phyloP scores from a whole-genome alignment of 2,888 invertebrate species.

The Cybosia mesomella region DNA sequence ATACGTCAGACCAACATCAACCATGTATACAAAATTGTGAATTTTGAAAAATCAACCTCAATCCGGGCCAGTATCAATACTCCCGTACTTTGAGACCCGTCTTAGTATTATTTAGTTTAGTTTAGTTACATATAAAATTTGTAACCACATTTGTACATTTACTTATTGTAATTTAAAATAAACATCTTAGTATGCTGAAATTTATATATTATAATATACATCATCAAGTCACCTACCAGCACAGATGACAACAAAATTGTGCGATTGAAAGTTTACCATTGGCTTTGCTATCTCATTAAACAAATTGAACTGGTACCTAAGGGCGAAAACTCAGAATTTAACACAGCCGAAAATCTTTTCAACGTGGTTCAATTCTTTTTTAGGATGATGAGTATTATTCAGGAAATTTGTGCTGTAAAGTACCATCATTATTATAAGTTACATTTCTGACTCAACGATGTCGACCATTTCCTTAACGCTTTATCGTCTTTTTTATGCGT shows the following conservation, averaged over 20 bases:
- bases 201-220: background rate
- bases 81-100: background rate
- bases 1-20: too few relatives aligned
- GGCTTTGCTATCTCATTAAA: background rate
- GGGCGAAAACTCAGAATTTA: background rate
- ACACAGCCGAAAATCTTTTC: background rate
- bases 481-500: background rate
- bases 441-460: background rate
- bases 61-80: background rate
- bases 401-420: background rate
- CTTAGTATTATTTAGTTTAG: too few relatives aligned
- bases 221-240: background rate
- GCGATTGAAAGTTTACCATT: too few relatives aligned
- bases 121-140: too few relatives aligned
- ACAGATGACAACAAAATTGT: background rate
- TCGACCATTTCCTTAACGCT: background rate
- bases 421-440: constrained; percentile 1
- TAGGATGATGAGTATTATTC: background rate
- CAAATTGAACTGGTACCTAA: background rate
- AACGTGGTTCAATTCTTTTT: background rate
- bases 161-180: too few relatives aligned
- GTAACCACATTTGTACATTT: too few relatives aligned
- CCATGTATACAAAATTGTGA: too few relatives aligned
- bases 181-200: background rate
- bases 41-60: background rate